Evolutionary conservation across 2,888 invertebrate species (phyloP), one percentile per base, ranked within the genome.

Genomic region (Netelia inedita): DNA sequence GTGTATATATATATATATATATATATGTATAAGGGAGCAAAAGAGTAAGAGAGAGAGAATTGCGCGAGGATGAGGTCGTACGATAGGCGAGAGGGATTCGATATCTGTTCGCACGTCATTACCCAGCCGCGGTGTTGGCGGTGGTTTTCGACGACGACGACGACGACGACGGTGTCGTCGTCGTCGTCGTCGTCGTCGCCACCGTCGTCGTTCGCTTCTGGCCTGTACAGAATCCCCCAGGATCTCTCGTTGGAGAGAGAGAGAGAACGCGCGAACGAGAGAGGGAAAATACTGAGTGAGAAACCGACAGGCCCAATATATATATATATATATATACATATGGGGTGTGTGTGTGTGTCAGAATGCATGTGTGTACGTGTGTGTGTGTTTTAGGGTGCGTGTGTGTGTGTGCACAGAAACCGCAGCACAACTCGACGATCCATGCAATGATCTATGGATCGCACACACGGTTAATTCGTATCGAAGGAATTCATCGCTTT

Each of bases 21-120:
- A 35, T 63, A 66, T 46, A 66, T 59, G 71, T n/a, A 63, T 74
- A 83, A 63, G 65, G 76, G 69, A 85, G 74, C 65, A 74, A 71
- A 79, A 79, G 86, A 87, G 88, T 83, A 85, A 79, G 85, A 74
- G 82, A 78, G 76, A 66, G 61, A 53, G 73, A 71, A 66, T 79
- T 79, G 79, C 46, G 35, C 21, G 80, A 66, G 84, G 75, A 82
- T 82, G 86, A 81, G 81, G 85, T 73, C 72, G 83, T 61, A 80
- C 83, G 80, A 79, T 83, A 85, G 83, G 75, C 78, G 85, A 83
- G 89, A 92, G 91, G 93, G 93, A 92, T 92, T 91, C 92, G 93
- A 92, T 93, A 94, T 94, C 93, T 92, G 92, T 93, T 94, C 92
- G 93, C 93, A 92, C 93, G 92, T 93, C 93, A 94, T 94, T 94